Evolutionary conservation across 2,113 vertebrate genomes (phyloP).

Genomic region (Notothenia rossii): DNA sequence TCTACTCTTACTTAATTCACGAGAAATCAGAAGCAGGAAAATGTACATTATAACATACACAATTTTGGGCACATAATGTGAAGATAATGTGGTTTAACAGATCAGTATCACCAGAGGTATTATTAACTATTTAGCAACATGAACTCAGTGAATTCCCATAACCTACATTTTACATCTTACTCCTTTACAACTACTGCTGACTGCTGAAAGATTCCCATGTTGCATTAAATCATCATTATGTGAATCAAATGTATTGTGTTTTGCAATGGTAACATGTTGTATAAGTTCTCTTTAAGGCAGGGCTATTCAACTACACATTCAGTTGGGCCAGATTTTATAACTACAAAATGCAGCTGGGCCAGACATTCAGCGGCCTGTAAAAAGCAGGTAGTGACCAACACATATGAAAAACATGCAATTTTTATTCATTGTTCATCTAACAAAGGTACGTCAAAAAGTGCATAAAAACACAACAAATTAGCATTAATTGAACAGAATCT

Average conservation of each 20-base stretch:
- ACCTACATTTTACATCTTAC: conserved; percentile 12
- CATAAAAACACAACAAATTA: too few relatives aligned
- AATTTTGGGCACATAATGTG: background rate
- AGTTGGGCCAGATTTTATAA: too few relatives aligned
- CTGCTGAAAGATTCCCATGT: conserved; percentile 33
- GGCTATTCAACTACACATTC: too few relatives aligned
- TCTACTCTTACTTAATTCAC: background rate
- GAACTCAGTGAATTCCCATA: conserved; percentile 29
- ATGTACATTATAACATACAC: background rate
- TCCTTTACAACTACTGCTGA: background rate
- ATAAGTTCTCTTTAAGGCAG: background rate
- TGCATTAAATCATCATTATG: conserved; percentile 44
- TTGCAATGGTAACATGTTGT: background rate
- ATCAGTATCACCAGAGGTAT: background rate
- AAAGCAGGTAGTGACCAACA: too few relatives aligned
- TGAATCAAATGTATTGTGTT: conserved; percentile 30
- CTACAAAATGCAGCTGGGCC: too few relatives aligned
- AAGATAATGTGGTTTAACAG: background rate
- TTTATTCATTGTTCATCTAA: too few relatives aligned
- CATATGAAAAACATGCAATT: too few relatives aligned
- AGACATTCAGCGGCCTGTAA: too few relatives aligned
- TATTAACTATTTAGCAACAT: conserved; percentile 16
- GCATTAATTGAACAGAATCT: too few relatives aligned
- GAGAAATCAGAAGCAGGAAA: background rate
- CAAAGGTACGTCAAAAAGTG: too few relatives aligned